Evolutionary conservation across 2,888 invertebrate species (phyloP).

Genomic region (Agonopterix alstromeriana): DNA sequence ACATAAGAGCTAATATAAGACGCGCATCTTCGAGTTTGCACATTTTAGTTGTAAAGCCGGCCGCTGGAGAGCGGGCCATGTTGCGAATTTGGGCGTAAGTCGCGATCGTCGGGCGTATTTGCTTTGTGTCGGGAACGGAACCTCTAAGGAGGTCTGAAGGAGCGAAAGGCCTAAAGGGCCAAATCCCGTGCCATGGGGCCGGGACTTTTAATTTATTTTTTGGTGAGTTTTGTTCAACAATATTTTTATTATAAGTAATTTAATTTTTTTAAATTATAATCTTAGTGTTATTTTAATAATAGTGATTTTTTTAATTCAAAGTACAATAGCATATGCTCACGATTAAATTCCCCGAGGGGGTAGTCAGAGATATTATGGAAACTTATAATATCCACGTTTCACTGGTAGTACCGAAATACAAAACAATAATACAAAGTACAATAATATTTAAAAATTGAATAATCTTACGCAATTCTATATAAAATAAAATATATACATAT

Average conservation of each 20-base stretch:
- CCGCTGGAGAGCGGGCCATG: constrained; percentile 63
- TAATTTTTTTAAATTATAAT: background rate
- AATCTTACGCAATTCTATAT: no score
- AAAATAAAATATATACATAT: no score
- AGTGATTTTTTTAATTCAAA: no score
- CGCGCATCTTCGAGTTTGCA: constrained; percentile 74
- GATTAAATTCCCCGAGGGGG: no score
- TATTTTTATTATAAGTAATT: background rate
- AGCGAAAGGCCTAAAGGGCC: constrained; percentile 27
- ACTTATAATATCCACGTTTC: no score
- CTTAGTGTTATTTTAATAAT: no score
- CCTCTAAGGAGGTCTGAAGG: constrained; percentile 30
- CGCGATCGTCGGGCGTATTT: constrained; percentile 34
- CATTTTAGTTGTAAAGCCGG: constrained; percentile 70
- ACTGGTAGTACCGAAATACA: no score
- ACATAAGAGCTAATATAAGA: constrained; percentile 75
- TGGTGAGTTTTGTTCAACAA: constrained; percentile 47
- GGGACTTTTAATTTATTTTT: constrained; percentile 53
- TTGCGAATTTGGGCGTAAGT: constrained; percentile 51
- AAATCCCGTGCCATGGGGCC: constrained; percentile 65
- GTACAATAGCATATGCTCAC: no score
- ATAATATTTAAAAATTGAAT: no score
- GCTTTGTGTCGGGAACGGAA: constrained; percentile 22
- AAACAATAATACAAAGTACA: no score
- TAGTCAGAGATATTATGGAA: no score